These are phyloP conservation scores for Mactra quadrangularis DNA, from an alignment of 1,140 invertebrate species.

Conservation along the genomic window DNA sequence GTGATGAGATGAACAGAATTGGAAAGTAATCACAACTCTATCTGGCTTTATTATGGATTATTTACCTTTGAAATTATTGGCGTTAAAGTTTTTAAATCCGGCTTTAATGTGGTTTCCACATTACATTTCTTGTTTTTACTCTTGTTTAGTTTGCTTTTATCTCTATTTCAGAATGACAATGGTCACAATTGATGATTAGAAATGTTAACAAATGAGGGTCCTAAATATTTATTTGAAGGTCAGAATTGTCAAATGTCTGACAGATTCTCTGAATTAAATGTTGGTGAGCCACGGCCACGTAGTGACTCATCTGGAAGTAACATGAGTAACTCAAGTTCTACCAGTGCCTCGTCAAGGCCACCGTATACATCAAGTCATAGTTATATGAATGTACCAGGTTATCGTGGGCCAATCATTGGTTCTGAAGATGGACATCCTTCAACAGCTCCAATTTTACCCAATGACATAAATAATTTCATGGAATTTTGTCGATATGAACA, in stretches of 20 bases:
- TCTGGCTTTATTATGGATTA: no score
- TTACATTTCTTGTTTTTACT: background rate
- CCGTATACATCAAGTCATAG: slow-evolving; percentile 47
- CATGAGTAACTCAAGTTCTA: slow-evolving; percentile 56
- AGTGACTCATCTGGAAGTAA: slow-evolving; percentile 55
- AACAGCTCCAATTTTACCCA: slow-evolving; percentile 40
- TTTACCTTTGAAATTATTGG: no score
- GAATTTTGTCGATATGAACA: slow-evolving; percentile 24
- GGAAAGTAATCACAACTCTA: no score
- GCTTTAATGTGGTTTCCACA: no score
- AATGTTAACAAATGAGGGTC: slow-evolving; percentile 55
- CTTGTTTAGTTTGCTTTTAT: background rate
- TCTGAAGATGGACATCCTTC: slow-evolving; percentile 33
- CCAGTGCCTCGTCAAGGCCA: slow-evolving; percentile 34
- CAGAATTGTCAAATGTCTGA: slow-evolving; percentile 36
- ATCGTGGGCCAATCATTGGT: slow-evolving; percentile 34
- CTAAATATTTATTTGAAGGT: slow-evolving; percentile 48
- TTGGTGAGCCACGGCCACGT: slow-evolving; percentile 37
- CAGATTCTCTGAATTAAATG: slow-evolving; percentile 20
- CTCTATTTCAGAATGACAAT: slow-evolving; percentile 48
- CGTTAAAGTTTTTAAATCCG: no score
- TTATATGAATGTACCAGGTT: slow-evolving; percentile 50
- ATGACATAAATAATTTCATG: slow-evolving; percentile 58
- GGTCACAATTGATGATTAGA: slow-evolving; percentile 56
- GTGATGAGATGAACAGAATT: no score